Base-by-base conservation (phyloP, 35 echinoderm and acorn worm species). In the Apostichopus parvimensis region DNA sequence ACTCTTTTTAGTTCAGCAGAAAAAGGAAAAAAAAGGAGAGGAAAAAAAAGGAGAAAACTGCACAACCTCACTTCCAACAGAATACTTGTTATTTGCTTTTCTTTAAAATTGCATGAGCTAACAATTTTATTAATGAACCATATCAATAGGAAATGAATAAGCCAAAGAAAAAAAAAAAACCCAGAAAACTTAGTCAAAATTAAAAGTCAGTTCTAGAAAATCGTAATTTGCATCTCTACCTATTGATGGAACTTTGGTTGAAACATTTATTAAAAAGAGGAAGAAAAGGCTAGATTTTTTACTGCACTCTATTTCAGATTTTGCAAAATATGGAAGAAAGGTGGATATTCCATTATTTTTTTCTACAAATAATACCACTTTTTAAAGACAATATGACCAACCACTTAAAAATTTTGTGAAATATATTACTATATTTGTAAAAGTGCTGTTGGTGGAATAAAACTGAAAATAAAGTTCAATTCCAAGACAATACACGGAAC, bases 1-100 rank as follows among this genome's bases (percentile, higher is more conserved):
- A n/a, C 12, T 18, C 17, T n/a, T 13, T 6, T 75, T 75, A 75
- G 71, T 75, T 75, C 71, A 20, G 21, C 71, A 13, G n/a, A 75
- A 75, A 75, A 22, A 73, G n/a, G n/a, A 6, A 75, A 75, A 75
- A 73, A 75, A 20, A 75, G 6, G 17, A 75, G 15, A 73, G 18
- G 18, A 75, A 75, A 22, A 75, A 75, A 75, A 22, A 18, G 6
- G 6, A 75, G 14, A 22, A 14, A 75, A 18, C 71, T 75, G 71
- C 17, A 20, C 71, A 22, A 75, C 71, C 71, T 75, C 71, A 75
- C 71, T 75, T 75, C 71, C 13, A 75, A 75, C 7, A 75, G 71
- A 75, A 75, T 75, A 75, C 71, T 75, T 68, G 11, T 75, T 75
- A 75, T 75, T 75, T 75, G 71, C 71, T 75, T 75, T 13, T 20